A percentile compares a stretch with the other conserved stretches of the same genome.
Conservation (phyloP, 2,113 vertebrate species). For the Crocuta crocuta region DNA sequence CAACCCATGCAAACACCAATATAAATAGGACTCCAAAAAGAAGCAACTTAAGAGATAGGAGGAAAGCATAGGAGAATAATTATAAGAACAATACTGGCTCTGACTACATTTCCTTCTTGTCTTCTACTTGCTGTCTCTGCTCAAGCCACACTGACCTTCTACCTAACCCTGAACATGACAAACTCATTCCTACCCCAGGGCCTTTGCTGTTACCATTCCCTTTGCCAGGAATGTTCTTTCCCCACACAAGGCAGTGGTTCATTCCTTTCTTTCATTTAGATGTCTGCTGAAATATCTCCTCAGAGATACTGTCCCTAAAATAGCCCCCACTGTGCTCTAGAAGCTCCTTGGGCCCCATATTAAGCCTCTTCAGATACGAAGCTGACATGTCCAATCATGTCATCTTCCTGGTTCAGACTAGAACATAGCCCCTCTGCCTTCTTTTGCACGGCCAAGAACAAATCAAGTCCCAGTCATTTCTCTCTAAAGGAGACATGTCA, state of each 20-base stretch:
- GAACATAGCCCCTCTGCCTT: background rate
- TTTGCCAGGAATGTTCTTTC: background rate
- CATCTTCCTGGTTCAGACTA: background rate
- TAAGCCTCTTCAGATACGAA: background rate
- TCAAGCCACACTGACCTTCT: background rate
- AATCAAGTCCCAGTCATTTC: conserved; percentile 29
- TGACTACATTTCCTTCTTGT: background rate
- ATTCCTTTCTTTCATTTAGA: background rate
- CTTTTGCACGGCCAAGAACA: background rate
- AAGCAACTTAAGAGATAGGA: background rate
- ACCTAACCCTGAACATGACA: background rate
- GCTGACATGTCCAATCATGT: background rate
- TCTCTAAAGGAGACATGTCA: conserved; percentile 41
- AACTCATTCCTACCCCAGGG: background rate
- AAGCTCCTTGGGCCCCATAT: background rate
- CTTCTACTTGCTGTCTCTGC: background rate
- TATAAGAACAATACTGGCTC: background rate
- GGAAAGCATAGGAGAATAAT: background rate
- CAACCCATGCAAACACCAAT: background rate
- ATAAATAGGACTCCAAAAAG: background rate
- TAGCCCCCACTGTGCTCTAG: background rate
- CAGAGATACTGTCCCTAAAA: background rate
- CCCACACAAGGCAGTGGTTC: background rate
- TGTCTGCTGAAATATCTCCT: background rate
- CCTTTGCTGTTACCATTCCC: background rate